Evolutionary conservation across 2,113 vertebrate species (phyloP).

Genomic region (Phylloscopus trochiloides): DNA sequence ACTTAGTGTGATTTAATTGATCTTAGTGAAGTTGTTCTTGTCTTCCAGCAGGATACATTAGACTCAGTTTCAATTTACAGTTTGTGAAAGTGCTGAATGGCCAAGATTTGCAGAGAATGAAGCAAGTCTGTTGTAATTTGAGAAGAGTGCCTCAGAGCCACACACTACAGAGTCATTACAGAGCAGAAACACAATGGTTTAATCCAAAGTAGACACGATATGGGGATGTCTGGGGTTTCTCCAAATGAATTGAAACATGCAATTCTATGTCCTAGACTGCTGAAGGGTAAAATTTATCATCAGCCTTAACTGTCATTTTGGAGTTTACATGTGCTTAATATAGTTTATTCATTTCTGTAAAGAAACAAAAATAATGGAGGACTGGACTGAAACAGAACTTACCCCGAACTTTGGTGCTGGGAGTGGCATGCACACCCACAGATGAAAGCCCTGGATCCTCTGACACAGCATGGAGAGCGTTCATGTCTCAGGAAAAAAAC

Average conservation of each 20-base stretch:
- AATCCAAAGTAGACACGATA: fast-evolving
- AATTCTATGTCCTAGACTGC: background rate
- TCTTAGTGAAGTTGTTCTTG: background rate
- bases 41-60: background rate
- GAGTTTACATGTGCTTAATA: background rate
- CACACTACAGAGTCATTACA: background rate
- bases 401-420: background rate
- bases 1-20: background rate
- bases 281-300: background rate
- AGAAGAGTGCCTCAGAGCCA: background rate
- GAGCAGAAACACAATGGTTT: background rate
- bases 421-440: background rate
- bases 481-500: background rate
- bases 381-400: background rate
- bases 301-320: background rate
- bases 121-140: background rate
- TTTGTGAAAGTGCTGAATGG: background rate
- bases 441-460: background rate
- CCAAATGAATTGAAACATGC: background rate
- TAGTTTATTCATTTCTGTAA: background rate
- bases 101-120: background rate
- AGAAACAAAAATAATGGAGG: background rate
- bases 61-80: background rate
- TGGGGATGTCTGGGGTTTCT: background rate
- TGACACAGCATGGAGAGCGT: fast-evolving